Conservation (phyloP, 2,113 vertebrate genomes). For the Hydrolagus affinis region DNA sequence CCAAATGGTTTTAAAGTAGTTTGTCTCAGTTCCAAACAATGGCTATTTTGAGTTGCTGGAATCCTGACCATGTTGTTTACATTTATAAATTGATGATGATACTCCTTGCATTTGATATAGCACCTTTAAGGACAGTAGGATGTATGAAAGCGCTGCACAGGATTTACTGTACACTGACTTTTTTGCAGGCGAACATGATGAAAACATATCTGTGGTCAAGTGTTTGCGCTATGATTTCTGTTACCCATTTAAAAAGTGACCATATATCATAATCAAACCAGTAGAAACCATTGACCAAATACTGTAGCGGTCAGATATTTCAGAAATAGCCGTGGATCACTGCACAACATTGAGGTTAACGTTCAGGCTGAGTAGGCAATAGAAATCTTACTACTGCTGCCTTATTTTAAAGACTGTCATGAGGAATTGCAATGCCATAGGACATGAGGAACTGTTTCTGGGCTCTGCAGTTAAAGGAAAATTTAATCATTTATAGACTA, state of each 20-base stretch:
- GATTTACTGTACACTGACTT: no score
- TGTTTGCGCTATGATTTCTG: background rate
- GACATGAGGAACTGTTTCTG: no score
- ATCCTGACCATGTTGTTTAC: no score
- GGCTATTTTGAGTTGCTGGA: background rate
- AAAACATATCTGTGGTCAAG: background rate
- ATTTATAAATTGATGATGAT: no score
- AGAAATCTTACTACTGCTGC: background rate
- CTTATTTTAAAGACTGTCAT: background rate
- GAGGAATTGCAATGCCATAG: background rate
- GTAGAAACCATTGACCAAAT: no score
- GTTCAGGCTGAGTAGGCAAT: background rate
- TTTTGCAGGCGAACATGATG: no score
- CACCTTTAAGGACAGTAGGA: no score
- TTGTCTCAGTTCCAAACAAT: background rate
- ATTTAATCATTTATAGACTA: background rate
- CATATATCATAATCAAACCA: no score
- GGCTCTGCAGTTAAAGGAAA: background rate
- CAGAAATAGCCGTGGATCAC: background rate
- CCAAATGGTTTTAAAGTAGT: no score
- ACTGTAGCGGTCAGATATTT: no score
- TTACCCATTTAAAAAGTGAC: constrained; percentile 10
- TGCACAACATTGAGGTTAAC: background rate
- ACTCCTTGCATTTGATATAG: no score
- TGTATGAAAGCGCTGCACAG: no score